Conservation (phyloP, 1,140 invertebrate species). For the Globodera rostochiensis region DNA sequence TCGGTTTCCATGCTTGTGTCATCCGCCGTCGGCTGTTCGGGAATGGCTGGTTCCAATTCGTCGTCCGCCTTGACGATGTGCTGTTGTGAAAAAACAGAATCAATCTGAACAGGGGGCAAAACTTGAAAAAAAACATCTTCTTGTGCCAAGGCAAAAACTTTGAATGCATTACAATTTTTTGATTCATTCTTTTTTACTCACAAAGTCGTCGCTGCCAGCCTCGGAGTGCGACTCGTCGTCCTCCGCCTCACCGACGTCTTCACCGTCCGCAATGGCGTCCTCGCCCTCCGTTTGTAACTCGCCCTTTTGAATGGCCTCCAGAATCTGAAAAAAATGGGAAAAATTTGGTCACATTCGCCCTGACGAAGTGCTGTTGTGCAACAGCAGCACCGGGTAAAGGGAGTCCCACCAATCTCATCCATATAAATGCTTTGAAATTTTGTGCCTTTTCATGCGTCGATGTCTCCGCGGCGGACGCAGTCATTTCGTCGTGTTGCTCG, state of each 20-base stretch:
- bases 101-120: no score
- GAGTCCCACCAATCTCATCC: neutral
- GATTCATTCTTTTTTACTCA: neutral
- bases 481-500: no score
- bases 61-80: no score
- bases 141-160: no score
- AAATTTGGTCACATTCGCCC: no score
- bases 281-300: neutral
- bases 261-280: neutral
- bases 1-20: no score
- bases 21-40: no score
- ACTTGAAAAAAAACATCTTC: no score
- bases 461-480: neutral
- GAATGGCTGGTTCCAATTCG: no score
- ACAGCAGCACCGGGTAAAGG: neutral
- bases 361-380: no score
- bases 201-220: neutral
- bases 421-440: neutral
- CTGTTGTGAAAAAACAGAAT: no score
- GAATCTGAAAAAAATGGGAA: neutral
- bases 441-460: neutral
- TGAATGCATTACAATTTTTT: neutral
- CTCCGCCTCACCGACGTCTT: neutral
- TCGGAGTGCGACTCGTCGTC: neutral
- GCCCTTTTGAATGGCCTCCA: slow-evolving; percentile 3